phyloP scores from a whole-genome alignment of 2,113 vertebrate species.

The Cardinalis cardinalis region DNA sequence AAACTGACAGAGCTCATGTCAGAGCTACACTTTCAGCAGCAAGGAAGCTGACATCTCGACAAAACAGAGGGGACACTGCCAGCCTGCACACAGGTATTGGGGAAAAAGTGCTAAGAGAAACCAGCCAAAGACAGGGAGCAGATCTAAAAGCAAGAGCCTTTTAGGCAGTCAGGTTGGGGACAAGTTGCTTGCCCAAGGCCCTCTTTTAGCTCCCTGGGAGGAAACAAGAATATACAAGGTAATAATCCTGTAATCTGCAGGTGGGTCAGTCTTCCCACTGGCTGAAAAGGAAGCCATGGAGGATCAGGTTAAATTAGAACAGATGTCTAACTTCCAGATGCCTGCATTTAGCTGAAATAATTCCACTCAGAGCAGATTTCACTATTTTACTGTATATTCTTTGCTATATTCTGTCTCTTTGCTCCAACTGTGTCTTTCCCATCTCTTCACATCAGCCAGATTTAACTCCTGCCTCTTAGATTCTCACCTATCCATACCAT shows the following conservation, averaged over 20 bases:
- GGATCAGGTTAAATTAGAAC: background rate
- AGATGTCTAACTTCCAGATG: background rate
- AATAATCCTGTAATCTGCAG: background rate
- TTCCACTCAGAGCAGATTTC: background rate
- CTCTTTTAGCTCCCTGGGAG: background rate
- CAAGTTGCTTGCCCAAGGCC: background rate
- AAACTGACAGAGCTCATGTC: background rate
- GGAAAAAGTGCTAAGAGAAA: background rate
- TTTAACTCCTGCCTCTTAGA: background rate
- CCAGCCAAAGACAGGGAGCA: background rate
- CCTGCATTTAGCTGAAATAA: background rate
- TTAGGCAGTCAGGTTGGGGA: background rate
- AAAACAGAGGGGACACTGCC: background rate
- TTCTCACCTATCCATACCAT: background rate
- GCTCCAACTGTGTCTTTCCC: background rate
- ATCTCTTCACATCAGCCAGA: background rate
- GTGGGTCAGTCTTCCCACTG: background rate
- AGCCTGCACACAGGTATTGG: background rate
- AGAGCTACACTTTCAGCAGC: background rate
- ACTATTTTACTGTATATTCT: background rate
- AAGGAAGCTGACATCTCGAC: background rate
- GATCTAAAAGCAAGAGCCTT: background rate
- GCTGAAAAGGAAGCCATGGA: background rate
- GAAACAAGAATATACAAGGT: background rate
- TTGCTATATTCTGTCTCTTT: background rate